These are phyloP conservation scores for Piezodorus guildinii DNA, from an alignment of 1,140 invertebrate genomes.

Conservation along the genomic window DNA sequence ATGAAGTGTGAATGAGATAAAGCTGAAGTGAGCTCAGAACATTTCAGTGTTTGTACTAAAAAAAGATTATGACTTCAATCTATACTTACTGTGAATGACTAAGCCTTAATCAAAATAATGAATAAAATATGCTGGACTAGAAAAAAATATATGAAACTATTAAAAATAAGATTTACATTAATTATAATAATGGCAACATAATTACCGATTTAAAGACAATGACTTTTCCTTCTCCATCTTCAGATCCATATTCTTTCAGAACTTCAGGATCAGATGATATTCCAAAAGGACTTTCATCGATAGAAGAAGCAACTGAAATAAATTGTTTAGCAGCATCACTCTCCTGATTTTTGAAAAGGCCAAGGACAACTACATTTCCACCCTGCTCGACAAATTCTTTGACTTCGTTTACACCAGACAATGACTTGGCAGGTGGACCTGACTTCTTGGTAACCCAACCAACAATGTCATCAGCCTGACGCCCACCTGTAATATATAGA, in stretches of 20 bases:
- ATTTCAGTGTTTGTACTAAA: too few relatives aligned
- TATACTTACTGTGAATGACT: too few relatives aligned
- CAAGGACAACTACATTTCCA: conserved; percentile 75
- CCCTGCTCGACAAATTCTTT: conserved; percentile 71
- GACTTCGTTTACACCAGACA: conserved; percentile 66
- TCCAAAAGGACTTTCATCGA: conserved; percentile 85
- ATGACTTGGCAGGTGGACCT: conserved; percentile 71
- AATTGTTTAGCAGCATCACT: conserved; percentile 73
- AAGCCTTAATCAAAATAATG: too few relatives aligned
- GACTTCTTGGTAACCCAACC: conserved; percentile 94
- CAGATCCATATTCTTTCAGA: conserved; percentile 59
- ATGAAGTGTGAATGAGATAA: too few relatives aligned
- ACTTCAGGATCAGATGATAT: conserved; percentile 67
- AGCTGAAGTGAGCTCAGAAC: too few relatives aligned
- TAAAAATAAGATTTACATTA: too few relatives aligned
- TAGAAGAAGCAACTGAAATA: conserved; percentile 57
- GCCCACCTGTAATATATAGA: conserved; percentile 51
- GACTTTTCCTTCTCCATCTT: conserved; percentile 58
- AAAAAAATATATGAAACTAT: too few relatives aligned
- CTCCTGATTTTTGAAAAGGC: conserved; percentile 84
- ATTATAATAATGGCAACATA: not conserved
- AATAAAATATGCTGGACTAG: too few relatives aligned
- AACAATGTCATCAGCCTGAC: conserved; percentile 85
- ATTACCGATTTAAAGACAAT: conserved; percentile 80
- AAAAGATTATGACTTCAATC: too few relatives aligned